Evolutionary conservation across 2,797 vertebrate species (phyloP).

Genomic region (Epinephelus coioides): DNA sequence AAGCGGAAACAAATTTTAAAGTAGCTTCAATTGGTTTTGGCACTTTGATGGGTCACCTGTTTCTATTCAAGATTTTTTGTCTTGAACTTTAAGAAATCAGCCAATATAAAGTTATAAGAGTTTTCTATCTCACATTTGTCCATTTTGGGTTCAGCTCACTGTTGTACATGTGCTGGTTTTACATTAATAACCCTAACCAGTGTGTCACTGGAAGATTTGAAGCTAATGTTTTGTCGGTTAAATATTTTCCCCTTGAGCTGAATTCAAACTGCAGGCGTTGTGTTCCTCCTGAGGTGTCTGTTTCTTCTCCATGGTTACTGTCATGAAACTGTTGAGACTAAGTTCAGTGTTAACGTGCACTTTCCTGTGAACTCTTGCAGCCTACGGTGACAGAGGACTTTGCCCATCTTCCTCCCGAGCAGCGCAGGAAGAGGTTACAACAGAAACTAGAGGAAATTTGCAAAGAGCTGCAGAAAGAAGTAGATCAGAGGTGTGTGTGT

Average conservation of each 20-base stretch:
- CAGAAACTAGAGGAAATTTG: conserved; percentile 90
- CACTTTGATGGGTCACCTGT: conserved; percentile 23
- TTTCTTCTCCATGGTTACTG: conserved; percentile 10
- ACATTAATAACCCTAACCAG: neutral
- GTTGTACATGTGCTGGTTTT: neutral
- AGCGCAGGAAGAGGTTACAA: conserved; percentile 91
- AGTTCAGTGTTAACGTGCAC: conserved; percentile 27
- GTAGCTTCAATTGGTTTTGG: neutral
- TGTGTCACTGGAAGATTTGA: neutral
- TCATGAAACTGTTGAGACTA: conserved; percentile 1
- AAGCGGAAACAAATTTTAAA: conserved; percentile 19
- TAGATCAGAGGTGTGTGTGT: conserved; percentile 90
- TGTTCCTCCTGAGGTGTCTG: conserved; percentile 7
- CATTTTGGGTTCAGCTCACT: conserved; percentile 66
- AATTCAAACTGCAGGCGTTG: conserved; percentile 45
- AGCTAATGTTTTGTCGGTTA: neutral
- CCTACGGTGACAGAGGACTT: conserved; percentile 90
- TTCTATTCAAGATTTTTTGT: neutral
- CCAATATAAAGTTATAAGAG: neutral
- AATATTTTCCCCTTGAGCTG: conserved; percentile 42
- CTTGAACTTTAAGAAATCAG: neutral
- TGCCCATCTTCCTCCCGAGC: conserved; percentile 91
- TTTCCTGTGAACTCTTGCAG: conserved; percentile 77
- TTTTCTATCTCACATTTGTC: conserved; percentile 13
- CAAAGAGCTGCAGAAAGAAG: conserved; percentile 92